Base-by-base conservation (phyloP, 2,797 vertebrate species). In the Cirrhinus mrigala region DNA sequence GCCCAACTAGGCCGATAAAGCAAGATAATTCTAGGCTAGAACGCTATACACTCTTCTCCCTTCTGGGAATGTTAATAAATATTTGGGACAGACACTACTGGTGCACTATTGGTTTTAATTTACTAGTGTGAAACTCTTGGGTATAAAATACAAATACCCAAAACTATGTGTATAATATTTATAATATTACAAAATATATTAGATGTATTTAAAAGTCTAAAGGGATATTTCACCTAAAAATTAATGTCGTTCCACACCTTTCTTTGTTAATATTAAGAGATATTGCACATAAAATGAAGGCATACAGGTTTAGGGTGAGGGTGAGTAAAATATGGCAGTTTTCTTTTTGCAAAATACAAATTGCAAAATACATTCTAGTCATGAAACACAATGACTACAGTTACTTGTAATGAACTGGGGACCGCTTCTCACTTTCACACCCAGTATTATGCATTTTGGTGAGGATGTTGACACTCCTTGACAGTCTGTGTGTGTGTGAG, bases 1-100 rank as follows among this genome's bases (percentile, higher is more conserved):
- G 46, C 85, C 79, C 89, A 87, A 86, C 86, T 62, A 33, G 16
- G 16, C 22, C 76, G 77, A 86, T 87, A 78, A 87, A 80, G 88
- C 40, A 54, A 80, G 54, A 89, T 86, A 81, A 88, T 64, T 46
- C 77, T 68, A 16, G 37, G 37, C 18, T 64, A 29, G 44, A 62
- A 73, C 24, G 27, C 37, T 33, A 70, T 6, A 74, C 68, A 84
- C 40, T 24, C 27, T 60, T 86, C 52, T 79, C 24, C 15, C 15
- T 84, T 69, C 64, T 54, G 50, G 76, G 62, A 78, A 64, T 44
- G 29, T 16, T 46, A 24, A 73, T 50, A 82, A 64, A 87, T 71
- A 73, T 33, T 62, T 33, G n/a, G 50, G 20, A 27, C 22, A 80
- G 29, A 69, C 15, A 52, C 64, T 68, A 66, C 27, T 60, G 60